phyloP scores from a whole-genome alignment of 1,140 invertebrate species.

The Orchestia grillus region DNA sequence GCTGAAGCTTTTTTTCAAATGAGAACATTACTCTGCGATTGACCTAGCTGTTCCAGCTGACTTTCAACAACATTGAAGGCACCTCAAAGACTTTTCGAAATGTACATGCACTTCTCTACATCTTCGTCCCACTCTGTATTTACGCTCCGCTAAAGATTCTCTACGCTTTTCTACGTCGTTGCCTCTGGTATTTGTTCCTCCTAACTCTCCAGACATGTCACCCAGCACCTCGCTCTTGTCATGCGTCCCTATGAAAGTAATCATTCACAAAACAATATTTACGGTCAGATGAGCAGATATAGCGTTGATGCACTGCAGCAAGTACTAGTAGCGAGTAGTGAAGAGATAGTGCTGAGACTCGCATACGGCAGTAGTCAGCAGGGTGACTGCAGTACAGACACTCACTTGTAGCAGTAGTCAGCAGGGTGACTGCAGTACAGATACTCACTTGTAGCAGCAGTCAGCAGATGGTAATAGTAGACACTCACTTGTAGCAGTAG shows the following conservation, averaged over 20 bases:
- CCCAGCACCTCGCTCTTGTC: not conserved
- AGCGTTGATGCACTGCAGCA: not conserved
- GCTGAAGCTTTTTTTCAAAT: too few relatives aligned
- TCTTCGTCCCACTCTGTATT: too few relatives aligned
- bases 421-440: conserved; percentile 72
- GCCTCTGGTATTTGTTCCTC: too few relatives aligned
- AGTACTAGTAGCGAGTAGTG: conserved; percentile 4
- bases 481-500: conserved; percentile 87
- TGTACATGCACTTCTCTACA: too few relatives aligned
- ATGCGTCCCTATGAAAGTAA: not conserved
- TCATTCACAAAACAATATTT: not conserved
- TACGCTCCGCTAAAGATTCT: too few relatives aligned
- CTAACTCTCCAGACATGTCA: too few relatives aligned
- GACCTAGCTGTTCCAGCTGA: too few relatives aligned
- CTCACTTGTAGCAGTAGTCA: conserved; percentile 91
- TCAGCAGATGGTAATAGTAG: not conserved
- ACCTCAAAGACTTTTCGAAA: too few relatives aligned
- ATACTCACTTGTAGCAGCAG: not conserved
- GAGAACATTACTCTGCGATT: too few relatives aligned
- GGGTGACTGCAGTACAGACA: conserved; percentile 87
- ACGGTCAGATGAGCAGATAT: not conserved
- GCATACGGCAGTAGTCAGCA: conserved; percentile 92
- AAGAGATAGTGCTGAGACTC: conserved; percentile 60
- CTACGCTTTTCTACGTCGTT: too few relatives aligned
- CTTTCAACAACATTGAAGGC: too few relatives aligned